These are phyloP conservation scores for Hormaphis cornu DNA, from an alignment of 1,140 invertebrate genomes.

Conservation along the genomic window DNA sequence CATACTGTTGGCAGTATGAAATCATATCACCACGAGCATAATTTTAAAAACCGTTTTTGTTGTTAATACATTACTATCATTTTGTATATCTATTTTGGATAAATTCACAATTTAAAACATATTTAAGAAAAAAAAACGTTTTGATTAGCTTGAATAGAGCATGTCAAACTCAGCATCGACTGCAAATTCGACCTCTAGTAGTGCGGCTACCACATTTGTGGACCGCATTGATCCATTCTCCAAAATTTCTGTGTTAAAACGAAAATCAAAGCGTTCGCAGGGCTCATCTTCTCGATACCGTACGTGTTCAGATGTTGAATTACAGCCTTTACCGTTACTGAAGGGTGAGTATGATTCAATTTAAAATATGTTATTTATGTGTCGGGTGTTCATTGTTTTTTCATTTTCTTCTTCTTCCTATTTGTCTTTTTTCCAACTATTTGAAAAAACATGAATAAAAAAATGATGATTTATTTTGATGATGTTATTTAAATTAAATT, in stretches of 20 bases:
- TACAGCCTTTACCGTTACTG: constrained; percentile 48
- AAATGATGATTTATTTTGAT: no score
- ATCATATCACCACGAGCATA: not conserved
- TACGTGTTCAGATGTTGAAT: constrained; percentile 48
- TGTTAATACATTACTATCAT: not conserved
- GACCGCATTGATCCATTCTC: constrained; percentile 53
- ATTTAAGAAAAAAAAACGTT: not conserved
- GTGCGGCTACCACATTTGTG: constrained; percentile 44
- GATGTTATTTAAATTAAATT: not conserved
- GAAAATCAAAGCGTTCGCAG: constrained; percentile 49
- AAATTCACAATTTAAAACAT: not conserved
- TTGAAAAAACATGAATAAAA: no score
- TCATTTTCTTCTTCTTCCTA: no score
- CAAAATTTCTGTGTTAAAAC: constrained; percentile 45
- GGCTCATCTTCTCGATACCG: constrained; percentile 50
- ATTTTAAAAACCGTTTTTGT: not conserved
- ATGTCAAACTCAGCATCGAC: constrained; percentile 25
- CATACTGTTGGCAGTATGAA: not conserved
- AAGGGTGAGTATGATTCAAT: constrained; percentile 44
- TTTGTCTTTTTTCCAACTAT: no score
- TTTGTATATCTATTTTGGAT: not conserved
- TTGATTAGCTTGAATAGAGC: constrained; percentile 17
- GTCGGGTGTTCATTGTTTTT: no score
- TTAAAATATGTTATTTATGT: not conserved
- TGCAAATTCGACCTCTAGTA: not conserved